Base-by-base conservation (phyloP, 64 coral and sea anemone species). In the Acropora yongei region DNA sequence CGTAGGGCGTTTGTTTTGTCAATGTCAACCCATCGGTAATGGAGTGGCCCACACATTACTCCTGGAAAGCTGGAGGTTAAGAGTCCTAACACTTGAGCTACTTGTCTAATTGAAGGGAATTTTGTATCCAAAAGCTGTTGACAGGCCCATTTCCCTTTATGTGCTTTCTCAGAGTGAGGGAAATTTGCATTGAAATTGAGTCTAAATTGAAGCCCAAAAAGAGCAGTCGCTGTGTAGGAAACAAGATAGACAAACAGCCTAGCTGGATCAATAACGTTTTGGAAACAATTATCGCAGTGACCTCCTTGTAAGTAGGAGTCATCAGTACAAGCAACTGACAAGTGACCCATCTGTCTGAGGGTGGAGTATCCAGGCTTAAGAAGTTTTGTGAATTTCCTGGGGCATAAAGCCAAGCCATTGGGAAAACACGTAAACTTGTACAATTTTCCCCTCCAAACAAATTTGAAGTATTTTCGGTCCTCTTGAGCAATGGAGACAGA, bases 321-420 rank as follows among this genome's bases (percentile, higher is more conserved):
- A 88, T 88, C 86, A 76, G 76, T 88, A 74, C 76, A 88, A 44
- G 49, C 71, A 45, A 88, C 47, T 17, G 69, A 88, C 6, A 88
- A 76, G 6, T 88, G 86, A 3, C 86, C 86, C 68, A 74, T 75
- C 76, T 76, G 41, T 88, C 72, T 47, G 20, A 88, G 47, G 14
- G 49, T 88, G 46, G 86, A 88, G 86, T 88, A 88, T 75, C 16
- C 86, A 50, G 86, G 86, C 61, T 88, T 88, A 88, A 18, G 58
- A 63, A 63, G 58, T 13, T 63, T 63, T 13, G 9, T 63, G 14
- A 12, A 63, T 63, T 63, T 88, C 49, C 86, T 41, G 47, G 86
- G 72, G n/a, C 86, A 75, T 47, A 72, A 44, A 5, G 86, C 86
- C 7, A 74, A 47, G 44, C 86, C 86, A 40, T 88, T 88, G 30